Evolutionary conservation across 2,113 vertebrate genomes (phyloP).

Genomic region (Ameiurus melas): DNA sequence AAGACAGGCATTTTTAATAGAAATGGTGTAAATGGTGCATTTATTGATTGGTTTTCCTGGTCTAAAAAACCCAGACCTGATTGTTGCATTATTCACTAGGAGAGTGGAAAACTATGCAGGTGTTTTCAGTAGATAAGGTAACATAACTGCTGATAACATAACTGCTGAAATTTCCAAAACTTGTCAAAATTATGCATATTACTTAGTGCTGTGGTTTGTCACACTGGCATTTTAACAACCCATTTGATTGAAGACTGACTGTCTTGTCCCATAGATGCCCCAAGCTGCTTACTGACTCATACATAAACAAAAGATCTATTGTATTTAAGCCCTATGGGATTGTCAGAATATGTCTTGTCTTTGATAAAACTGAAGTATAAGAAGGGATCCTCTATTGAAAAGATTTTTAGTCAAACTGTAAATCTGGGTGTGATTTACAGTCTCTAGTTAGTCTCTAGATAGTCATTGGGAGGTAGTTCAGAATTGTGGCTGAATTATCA

Average conservation of each 20-base stretch:
- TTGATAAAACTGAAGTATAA: neutral
- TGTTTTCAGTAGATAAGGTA: constrained; percentile 21
- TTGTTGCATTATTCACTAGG: neutral
- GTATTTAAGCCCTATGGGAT: neutral
- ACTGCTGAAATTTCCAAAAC: neutral
- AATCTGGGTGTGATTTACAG: neutral
- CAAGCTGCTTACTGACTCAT: neutral
- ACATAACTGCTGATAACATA: neutral
- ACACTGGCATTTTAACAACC: neutral
- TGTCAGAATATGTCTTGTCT: neutral
- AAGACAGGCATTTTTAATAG: constrained; percentile 4
- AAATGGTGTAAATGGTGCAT: neutral
- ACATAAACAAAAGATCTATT: neutral
- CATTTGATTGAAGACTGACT: neutral
- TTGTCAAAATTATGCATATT: neutral
- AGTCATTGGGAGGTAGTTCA: neutral
- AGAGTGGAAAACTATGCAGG: constrained; percentile 3
- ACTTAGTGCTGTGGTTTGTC: neutral
- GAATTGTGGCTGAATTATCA: neutral
- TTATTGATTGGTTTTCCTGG: constrained; percentile 10
- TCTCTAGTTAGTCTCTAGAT: neutral
- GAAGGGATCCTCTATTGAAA: neutral
- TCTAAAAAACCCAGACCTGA: neutral
- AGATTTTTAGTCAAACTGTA: neutral
- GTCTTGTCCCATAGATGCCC: no score